phyloP scores from a whole-genome alignment of 2,888 invertebrate species.

The Minunthozetes semirufus region DNA sequence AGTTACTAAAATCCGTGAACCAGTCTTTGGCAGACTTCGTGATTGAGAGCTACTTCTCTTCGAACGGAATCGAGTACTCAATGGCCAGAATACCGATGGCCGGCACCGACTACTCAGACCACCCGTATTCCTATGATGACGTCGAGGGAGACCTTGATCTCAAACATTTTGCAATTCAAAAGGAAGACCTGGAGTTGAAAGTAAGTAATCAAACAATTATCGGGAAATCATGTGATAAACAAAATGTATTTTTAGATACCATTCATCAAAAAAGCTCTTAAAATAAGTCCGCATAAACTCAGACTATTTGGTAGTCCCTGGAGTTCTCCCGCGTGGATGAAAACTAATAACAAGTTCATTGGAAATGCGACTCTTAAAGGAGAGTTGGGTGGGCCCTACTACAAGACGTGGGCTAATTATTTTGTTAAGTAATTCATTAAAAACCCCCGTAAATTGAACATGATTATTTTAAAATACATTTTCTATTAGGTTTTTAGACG shows the following conservation, averaged over 20 bases:
- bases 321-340: constrained; percentile 57
- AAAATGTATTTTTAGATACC: constrained; percentile 47
- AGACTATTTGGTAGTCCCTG: constrained; percentile 53
- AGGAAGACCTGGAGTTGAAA: constrained; percentile 64
- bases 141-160: constrained; percentile 53
- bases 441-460: too few species aligned
- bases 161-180: constrained; percentile 60
- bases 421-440: constrained; percentile 63
- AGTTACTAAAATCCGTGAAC: constrained; percentile 63
- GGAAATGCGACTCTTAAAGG: constrained; percentile 48
- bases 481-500: constrained; percentile 44
- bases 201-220: constrained; percentile 48
- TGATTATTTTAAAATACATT: too few species aligned
- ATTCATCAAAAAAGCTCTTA: constrained; percentile 46
- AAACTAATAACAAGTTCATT: constrained; percentile 53
- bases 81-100: constrained; percentile 74
- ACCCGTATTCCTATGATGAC: constrained; percentile 70
- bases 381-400: constrained; percentile 53
- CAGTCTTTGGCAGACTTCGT: constrained; percentile 53
- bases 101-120: constrained; percentile 76
- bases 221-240: background rate
- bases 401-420: constrained; percentile 73
- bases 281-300: constrained; percentile 44
- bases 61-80: constrained; percentile 66
- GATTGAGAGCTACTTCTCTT: constrained; percentile 51